Conservation (phyloP, 2,113 vertebrate genomes). For the Centrocercus urophasianus region DNA sequence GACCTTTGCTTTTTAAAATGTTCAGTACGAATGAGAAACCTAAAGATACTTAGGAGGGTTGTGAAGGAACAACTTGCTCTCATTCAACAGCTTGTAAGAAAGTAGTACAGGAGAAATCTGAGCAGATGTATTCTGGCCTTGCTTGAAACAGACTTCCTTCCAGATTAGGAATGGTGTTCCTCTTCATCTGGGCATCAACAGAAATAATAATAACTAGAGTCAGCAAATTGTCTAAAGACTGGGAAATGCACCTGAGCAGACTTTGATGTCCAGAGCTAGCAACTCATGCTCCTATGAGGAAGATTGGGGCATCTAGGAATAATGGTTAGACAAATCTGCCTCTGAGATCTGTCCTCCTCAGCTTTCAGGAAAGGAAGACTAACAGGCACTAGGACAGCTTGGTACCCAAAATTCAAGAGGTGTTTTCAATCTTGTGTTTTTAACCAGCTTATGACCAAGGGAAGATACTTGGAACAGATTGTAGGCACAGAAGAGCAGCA, state of each 20-base stretch:
- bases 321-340: neutral
- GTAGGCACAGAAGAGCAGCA: neutral
- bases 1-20: neutral
- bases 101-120: neutral
- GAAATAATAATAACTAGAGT: neutral
- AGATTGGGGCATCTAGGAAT: neutral
- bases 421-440: neutral
- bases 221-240: neutral
- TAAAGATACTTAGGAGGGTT: neutral
- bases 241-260: neutral
- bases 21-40: neutral
- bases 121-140: neutral
- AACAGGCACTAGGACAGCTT: neutral
- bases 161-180: neutral
- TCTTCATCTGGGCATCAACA: neutral
- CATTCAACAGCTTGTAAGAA: neutral
- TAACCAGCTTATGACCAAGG: neutral
- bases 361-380: neutral
- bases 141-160: neutral
- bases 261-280: neutral
- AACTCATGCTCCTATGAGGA: neutral
- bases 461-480: neutral
- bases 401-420: neutral
- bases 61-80: neutral
- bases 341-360: neutral